A percentile compares a stretch with the other conserved stretches of the same genome.
Evolutionary conservation across 2,888 invertebrate genomes (phyloP).

Genomic region (Gryllus longicercus): DNA sequence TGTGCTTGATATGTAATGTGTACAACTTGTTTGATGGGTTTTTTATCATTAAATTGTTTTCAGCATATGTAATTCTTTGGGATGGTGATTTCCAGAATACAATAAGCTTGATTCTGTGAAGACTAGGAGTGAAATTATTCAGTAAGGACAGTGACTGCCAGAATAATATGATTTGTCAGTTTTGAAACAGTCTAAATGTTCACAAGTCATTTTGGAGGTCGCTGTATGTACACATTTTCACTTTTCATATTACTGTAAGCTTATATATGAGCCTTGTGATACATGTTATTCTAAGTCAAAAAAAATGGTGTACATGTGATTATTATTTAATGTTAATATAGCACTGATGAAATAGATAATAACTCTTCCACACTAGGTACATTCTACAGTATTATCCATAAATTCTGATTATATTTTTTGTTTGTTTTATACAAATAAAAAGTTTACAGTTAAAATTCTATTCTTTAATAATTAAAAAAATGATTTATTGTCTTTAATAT

Average conservation of each 20-base stretch:
- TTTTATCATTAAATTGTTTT: constrained; percentile 11
- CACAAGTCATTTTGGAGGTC: constrained; percentile 27
- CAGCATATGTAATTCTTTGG: constrained; percentile 20
- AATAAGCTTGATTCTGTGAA: constrained; percentile 25
- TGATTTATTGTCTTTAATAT: too few species aligned
- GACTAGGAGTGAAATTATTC: not conserved
- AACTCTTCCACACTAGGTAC: constrained; percentile 20
- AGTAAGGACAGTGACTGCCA: not conserved
- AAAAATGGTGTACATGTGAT: constrained; percentile 30
- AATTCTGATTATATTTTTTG: constrained; percentile 5
- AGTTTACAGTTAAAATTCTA: not conserved
- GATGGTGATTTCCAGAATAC: constrained; percentile 21
- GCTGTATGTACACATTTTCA: constrained; percentile 26
- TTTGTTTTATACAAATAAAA: constrained; percentile 17
- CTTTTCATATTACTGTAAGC: constrained; percentile 35
- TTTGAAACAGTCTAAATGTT: constrained; percentile 23
- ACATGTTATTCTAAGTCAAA: constrained; percentile 39
- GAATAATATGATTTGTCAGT: constrained; percentile 24
- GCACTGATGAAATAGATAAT: constrained; percentile 29
- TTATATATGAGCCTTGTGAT: constrained; percentile 38
- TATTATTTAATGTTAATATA: constrained; percentile 30
- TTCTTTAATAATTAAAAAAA: not conserved
- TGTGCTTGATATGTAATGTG: not conserved
- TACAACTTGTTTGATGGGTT: constrained; percentile 11
- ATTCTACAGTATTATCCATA: constrained; percentile 23